Evolutionary conservation across 2,888 invertebrate species (phyloP).

Genomic region (Polylopha cassiicola): DNA sequence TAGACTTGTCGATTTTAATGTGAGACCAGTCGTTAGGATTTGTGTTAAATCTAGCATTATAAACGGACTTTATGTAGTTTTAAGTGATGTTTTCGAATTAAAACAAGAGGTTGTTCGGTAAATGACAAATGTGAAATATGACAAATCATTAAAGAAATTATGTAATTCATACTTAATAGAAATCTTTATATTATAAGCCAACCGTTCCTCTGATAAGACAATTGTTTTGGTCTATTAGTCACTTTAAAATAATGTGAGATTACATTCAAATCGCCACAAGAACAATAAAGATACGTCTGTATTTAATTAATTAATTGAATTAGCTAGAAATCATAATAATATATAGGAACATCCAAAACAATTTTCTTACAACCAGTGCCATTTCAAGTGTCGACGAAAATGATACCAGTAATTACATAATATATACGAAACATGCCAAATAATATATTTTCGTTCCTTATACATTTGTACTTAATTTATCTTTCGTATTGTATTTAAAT

Average conservation of each 20-base stretch:
- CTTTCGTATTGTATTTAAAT: constrained; percentile 28
- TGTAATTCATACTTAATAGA: no score
- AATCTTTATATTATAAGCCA: constrained; percentile 4
- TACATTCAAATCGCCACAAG: no score
- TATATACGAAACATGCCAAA: constrained; percentile 29
- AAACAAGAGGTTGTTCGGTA: constrained; percentile 28
- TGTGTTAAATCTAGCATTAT: constrained; percentile 1
- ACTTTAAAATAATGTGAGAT: not conserved
- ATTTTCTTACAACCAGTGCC: constrained; percentile 11
- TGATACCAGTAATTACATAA: constrained; percentile 8
- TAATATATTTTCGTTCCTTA: constrained; percentile 26
- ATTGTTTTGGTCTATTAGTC: not conserved
- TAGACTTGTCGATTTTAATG: not conserved
- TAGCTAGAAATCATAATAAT: no score
- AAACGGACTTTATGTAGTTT: constrained; percentile 3
- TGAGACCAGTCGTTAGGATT: not conserved
- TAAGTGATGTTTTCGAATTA: constrained; percentile 16
- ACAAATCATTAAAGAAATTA: constrained; percentile 21
- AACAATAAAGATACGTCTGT: no score
- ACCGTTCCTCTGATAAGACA: constrained; percentile 10
- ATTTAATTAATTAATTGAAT: no score
- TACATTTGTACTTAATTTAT: constrained; percentile 26
- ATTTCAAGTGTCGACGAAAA: constrained; percentile 10
- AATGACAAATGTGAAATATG: constrained; percentile 27
- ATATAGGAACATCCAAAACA: constrained; percentile 3